Percentiles rank a stretch among this genome's conserved stretches.
Evolutionary conservation across 2,888 invertebrate species (phyloP).

Genomic region (Aelia acuminata): DNA sequence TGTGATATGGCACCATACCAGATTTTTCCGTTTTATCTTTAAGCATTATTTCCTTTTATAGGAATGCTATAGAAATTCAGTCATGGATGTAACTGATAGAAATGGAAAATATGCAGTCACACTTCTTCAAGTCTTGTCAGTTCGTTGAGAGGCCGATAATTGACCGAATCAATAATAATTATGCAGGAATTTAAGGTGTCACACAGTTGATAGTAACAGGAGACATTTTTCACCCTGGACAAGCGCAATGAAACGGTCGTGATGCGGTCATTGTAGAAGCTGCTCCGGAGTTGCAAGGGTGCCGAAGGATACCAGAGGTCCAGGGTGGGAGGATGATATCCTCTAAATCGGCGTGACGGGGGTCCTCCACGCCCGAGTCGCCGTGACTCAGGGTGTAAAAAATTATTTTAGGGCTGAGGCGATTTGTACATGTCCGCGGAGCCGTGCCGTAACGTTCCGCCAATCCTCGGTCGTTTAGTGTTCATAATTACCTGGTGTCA

Average conservation of each 20-base stretch:
- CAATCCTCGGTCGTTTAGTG: neutral
- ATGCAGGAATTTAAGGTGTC: neutral
- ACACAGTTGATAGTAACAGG: neutral
- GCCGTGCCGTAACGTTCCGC: neutral
- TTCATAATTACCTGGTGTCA: neutral
- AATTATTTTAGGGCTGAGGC: neutral
- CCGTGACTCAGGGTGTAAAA: neutral
- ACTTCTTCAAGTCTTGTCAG: neutral
- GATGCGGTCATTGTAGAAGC: neutral
- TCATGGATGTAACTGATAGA: neutral
- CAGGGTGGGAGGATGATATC: too few species aligned
- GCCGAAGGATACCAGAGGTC: neutral
- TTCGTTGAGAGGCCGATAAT: neutral
- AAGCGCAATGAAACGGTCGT: neutral
- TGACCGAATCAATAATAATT: neutral
- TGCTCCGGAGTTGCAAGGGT: neutral
- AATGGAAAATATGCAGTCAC: neutral
- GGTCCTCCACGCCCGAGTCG: neutral
- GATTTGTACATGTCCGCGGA: slow-evolving; percentile 3
- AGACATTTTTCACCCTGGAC: neutral
- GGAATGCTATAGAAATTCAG: too few species aligned
- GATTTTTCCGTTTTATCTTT: too few species aligned
- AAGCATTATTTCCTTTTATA: too few species aligned
- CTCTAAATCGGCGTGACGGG: slow-evolving; percentile 13
- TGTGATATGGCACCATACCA: too few species aligned